Evolutionary conservation across 2,797 vertebrate species (phyloP), one percentile per base, ranked within the genome.

Genomic region (Anabacerthia variegaticeps): DNA sequence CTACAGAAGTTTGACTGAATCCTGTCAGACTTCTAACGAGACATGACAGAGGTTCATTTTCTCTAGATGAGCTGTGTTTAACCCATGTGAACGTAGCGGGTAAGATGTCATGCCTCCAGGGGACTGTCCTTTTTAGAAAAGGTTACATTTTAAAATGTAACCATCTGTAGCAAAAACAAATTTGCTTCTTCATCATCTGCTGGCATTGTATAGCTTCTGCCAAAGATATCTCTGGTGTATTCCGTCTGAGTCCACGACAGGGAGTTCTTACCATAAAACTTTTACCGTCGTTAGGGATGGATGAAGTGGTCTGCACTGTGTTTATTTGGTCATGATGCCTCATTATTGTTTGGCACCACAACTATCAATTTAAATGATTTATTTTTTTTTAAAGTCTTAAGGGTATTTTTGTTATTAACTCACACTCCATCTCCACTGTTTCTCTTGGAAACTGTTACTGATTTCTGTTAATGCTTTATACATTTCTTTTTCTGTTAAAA

Each of bases 61-160:
- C 77, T 77, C 37, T 76, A 49, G 83, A 73, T 91, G 85, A 86
- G 75, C 80, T 89, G 91, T 71, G 68, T 82, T 93, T 93, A 92
- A 89, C 49, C 56, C n/a, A 3, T 41, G 28, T 92, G 89, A 90
- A 80, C 82, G 90, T 83, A 58, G 30, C 0, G 5, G 75, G 37
- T 75, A 80, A 92, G 85, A 92, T 93, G 79, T 92, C 81, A n/a
- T n/a, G 19, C n/a, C 95, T 92, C 84, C 41, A 41, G 90, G 80
- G 83, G 54, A 77, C 74, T 82, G 67, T 86, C 66, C 85, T 96
- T 96, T 95, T 67, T 73, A 80, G 81, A 87, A 96, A 96, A 96
- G 79, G 85, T 95, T 93, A 49, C 63, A 44, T 93, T 95, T 95
- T 87, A 77, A 95, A 96, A 87, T 79, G 78, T 76, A 92, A 83